Base-by-base conservation (phyloP, 2,888 invertebrate species). In the Drosophila barbarae region DNA sequence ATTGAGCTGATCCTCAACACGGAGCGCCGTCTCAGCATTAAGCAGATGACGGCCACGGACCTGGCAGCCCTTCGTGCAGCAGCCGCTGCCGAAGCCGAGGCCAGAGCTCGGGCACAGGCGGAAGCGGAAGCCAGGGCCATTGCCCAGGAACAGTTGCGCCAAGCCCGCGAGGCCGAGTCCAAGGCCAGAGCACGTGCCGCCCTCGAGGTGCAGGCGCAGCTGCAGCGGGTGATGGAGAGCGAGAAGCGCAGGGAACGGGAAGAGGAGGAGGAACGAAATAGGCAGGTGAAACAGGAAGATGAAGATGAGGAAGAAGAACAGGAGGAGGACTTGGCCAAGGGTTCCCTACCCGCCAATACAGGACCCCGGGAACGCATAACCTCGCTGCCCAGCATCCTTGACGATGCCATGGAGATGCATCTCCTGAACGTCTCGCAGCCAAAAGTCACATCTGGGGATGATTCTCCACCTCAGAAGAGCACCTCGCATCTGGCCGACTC, bases 1-100 rank as follows among this genome's bases (percentile, higher is more conserved):
- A 71, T 77, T 46, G 69, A 82, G 52, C 69, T 85, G 42, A 66
- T 86, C 5, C 72, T 80, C 36, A 75, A 86, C 47, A 68, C 79
- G 10, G 78, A 86, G 58, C 88, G 88, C 6, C 86, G 88, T 23
- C 71, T 88, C n/a, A 88, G 87, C 71, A 86, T 87, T 28, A 87
- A 87, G 77, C 87, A 87, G 66, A 87, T 87, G 88, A 87, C 88
- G 7, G 87, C 87, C 67, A 87, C 87, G 0, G 87, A 87, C 34
- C 58, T 88, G 64, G 65, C 72, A 8, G 74, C 75, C 42, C 59
- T 84, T 5, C 77, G 87, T 8, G 77, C 88, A 0, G 76, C 80
- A n/a, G 77, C 87, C 3, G 87, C 87, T 12, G 87, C 82, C n/a
- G 82, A 87, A 60, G 73, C 71, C 23, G 82, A 76, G 55, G 77